These are phyloP conservation scores for Sebastes goodei DNA, from an alignment of 2,797 vertebrate genomes.

Conservation along the genomic window DNA sequence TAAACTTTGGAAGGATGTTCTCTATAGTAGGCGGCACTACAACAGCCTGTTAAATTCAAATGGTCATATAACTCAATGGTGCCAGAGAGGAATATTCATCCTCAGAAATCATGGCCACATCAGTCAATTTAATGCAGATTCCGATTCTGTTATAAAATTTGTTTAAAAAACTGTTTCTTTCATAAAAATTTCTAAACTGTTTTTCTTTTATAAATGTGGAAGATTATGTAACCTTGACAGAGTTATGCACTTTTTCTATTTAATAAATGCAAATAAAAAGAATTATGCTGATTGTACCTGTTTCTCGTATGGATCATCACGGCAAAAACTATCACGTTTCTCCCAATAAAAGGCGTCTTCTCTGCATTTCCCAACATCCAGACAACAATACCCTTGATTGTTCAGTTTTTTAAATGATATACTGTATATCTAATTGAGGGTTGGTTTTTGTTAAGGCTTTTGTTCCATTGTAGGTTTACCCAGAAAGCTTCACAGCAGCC, in stretches of 20 bases:
- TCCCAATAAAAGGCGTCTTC: neutral
- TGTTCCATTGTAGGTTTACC: constrained; percentile 62
- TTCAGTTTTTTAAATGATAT: constrained; percentile 24
- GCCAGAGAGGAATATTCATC: neutral
- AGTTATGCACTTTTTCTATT: neutral
- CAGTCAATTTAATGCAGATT: neutral
- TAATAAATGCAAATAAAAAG: neutral
- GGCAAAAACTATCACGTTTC: neutral
- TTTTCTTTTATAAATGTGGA: neutral
- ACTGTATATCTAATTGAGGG: constrained; percentile 54
- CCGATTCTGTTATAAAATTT: neutral
- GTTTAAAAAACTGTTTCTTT: neutral
- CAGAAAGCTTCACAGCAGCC: constrained; percentile 32
- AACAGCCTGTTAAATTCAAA: neutral
- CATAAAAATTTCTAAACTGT: neutral
- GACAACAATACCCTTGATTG: constrained; percentile 72
- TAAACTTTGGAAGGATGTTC: neutral
- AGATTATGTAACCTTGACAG: neutral
- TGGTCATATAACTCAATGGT: neutral
- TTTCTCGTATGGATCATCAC: neutral
- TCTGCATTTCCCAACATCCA: constrained; percentile 41
- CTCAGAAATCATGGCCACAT: neutral
- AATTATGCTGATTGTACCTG: neutral
- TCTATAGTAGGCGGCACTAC: neutral
- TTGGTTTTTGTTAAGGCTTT: constrained; percentile 53